Percentiles rank a stretch among this genome's conserved stretches.
phyloP scores from a whole-genome alignment of 2,113 vertebrate species.

The Mungos mungo region DNA sequence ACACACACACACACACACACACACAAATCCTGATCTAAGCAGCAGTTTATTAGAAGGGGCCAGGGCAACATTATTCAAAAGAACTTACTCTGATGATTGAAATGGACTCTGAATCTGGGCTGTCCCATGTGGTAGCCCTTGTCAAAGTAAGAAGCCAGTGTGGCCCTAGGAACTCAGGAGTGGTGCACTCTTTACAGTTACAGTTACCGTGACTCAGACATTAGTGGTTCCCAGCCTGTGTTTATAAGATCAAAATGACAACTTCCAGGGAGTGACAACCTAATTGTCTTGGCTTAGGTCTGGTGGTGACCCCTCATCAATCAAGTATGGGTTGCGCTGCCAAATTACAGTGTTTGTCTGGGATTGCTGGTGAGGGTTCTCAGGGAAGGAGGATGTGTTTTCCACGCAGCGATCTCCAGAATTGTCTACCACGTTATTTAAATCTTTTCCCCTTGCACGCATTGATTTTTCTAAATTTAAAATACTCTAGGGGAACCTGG shows the following conservation, averaged over 20 bases:
- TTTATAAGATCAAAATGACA: not conserved
- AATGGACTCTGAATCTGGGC: not conserved
- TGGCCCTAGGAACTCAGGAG: not conserved
- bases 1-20: not conserved
- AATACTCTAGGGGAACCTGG: not conserved
- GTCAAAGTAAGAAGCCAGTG: not conserved
- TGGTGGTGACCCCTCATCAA: not conserved
- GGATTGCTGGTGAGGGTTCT: not conserved
- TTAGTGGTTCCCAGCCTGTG: not conserved
- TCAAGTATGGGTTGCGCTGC: not conserved
- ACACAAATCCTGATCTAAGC: not conserved
- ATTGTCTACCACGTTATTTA: not conserved
- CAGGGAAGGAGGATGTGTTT: not conserved
- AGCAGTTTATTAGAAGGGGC: not conserved
- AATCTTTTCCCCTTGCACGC: not conserved
- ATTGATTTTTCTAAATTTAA: not conserved
- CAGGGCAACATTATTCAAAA: not conserved
- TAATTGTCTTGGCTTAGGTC: not conserved
- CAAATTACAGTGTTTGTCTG: not conserved
- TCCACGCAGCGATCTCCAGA: not conserved
- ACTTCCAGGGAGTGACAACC: not conserved
- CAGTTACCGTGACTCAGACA: not conserved
- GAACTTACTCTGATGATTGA: not conserved
- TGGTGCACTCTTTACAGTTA: not conserved
- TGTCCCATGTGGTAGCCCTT: not conserved